Evolutionary conservation across 2,888 invertebrate genomes (phyloP).

Genomic region (Torymus aiolomorphi): DNA sequence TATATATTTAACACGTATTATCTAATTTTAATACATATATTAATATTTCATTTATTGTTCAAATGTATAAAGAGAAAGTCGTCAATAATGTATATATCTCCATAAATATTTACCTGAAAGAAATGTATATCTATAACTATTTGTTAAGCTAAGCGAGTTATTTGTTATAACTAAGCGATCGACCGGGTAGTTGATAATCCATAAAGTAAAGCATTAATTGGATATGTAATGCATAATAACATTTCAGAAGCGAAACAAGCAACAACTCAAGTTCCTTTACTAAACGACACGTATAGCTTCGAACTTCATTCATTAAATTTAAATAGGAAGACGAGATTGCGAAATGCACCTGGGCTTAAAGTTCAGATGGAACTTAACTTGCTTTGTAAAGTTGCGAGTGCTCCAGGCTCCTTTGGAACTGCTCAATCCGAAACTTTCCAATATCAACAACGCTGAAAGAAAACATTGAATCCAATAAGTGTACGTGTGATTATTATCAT

Average conservation of each 20-base stretch:
- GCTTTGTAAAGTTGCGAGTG: conserved; percentile 42
- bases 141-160: too few relatives aligned
- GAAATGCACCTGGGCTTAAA: conserved; percentile 44
- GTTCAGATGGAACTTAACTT: conserved; percentile 51
- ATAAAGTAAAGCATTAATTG: conserved; percentile 42
- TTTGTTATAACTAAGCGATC: too few relatives aligned
- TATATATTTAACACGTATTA: too few relatives aligned
- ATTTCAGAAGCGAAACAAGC: conserved; percentile 38
- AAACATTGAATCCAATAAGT: too few relatives aligned
- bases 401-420: conserved; percentile 44
- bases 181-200: conserved; percentile 30
- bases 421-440: conserved; percentile 36
- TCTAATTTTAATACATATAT: too few relatives aligned
- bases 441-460: neutral
- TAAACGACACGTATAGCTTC: conserved; percentile 38
- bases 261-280: conserved; percentile 43
- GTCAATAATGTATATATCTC: too few relatives aligned
- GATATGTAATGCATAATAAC: conserved; percentile 41
- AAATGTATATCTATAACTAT: too few relatives aligned
- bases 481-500: too few relatives aligned
- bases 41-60: too few relatives aligned
- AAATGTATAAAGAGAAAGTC: too few relatives aligned
- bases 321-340: conserved; percentile 56
- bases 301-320: conserved; percentile 58
- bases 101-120: too few relatives aligned